Conservation (phyloP, 2,113 vertebrate species). For the Rhizomys pruinosus region DNA sequence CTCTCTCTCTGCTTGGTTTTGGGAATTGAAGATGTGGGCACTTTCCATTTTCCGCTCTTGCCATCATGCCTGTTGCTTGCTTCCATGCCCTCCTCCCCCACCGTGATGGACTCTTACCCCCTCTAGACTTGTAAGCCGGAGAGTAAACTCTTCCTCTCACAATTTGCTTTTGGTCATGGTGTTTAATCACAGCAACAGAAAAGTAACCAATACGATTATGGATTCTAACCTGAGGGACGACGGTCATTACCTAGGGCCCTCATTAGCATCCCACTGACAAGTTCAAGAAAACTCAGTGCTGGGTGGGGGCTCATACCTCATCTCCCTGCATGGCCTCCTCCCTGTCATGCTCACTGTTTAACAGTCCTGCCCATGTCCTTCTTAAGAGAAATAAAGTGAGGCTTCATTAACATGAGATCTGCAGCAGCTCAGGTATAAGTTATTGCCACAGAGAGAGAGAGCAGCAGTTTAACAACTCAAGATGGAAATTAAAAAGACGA, state of each 20-base stretch:
- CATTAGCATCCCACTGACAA: background rate
- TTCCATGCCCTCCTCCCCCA: too few species aligned
- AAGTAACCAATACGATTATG: too few species aligned
- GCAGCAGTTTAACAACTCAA: slow-evolving; percentile 49
- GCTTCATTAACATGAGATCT: slow-evolving; percentile 44
- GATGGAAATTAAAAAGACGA: slow-evolving; percentile 71
- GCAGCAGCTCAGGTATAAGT: slow-evolving; percentile 37
- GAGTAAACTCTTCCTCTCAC: too few species aligned
- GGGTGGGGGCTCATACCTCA: background rate
- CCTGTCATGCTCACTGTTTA: slow-evolving; percentile 46
- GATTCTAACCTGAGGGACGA: background rate
- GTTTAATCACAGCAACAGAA: too few species aligned
- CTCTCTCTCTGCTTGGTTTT: too few species aligned
- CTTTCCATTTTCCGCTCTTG: too few species aligned
- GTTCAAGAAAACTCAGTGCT: slow-evolving; percentile 25
- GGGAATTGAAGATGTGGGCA: too few species aligned
- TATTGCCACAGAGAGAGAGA: background rate
- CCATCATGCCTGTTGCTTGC: too few species aligned
- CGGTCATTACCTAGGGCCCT: background rate
- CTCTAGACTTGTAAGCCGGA: too few species aligned
- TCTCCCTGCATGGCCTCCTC: background rate
- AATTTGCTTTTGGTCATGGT: too few species aligned
- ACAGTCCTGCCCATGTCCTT: background rate
- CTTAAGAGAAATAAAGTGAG: slow-evolving; percentile 48
- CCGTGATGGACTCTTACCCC: too few species aligned